A percentile compares a stretch with the other conserved stretches of the same genome.
phyloP scores from a whole-genome alignment of 2,113 vertebrate species.

The Thinocorus orbignyianus region DNA sequence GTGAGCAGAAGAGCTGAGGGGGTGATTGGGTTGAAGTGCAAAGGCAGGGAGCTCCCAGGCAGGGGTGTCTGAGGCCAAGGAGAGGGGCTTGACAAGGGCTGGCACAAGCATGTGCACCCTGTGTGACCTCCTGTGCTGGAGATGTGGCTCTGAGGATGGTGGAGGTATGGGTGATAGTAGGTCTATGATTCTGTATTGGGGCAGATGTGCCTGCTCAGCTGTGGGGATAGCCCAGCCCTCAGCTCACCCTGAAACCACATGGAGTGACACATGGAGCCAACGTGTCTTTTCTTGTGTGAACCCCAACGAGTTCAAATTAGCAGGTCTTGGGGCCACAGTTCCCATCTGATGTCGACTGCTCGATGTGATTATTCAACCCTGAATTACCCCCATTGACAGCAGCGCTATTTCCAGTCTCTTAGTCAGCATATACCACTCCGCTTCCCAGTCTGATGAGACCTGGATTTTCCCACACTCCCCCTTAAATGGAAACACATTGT shows the following conservation, averaged over 20 bases:
- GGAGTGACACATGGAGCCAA: background rate
- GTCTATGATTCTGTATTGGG: no score
- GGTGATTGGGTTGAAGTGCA: background rate
- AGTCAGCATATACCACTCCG: background rate
- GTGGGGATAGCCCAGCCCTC: background rate
- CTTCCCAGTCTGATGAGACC: constrained; percentile 60
- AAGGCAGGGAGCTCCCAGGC: background rate
- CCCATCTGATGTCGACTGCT: background rate
- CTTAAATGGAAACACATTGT: constrained; percentile 73
- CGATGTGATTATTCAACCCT: constrained; percentile 13
- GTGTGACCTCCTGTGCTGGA: rapidly evolving
- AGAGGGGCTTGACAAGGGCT: background rate
- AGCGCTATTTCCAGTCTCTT: constrained; percentile 28
- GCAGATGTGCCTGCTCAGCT: rapidly evolving
- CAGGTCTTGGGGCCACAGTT: background rate
- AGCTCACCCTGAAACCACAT: background rate
- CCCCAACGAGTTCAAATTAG: background rate
- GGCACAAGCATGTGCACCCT: no score
- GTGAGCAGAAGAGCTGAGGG: rapidly evolving
- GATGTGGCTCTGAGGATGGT: rapidly evolving
- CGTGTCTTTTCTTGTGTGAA: background rate
- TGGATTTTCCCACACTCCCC: constrained; percentile 74
- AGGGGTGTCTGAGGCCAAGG: background rate
- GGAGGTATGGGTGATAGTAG: no score
- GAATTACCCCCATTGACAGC: constrained; percentile 41